phyloP scores from a whole-genome alignment of 2,797 vertebrate genomes.

The Kryptolebias ocellatus region DNA sequence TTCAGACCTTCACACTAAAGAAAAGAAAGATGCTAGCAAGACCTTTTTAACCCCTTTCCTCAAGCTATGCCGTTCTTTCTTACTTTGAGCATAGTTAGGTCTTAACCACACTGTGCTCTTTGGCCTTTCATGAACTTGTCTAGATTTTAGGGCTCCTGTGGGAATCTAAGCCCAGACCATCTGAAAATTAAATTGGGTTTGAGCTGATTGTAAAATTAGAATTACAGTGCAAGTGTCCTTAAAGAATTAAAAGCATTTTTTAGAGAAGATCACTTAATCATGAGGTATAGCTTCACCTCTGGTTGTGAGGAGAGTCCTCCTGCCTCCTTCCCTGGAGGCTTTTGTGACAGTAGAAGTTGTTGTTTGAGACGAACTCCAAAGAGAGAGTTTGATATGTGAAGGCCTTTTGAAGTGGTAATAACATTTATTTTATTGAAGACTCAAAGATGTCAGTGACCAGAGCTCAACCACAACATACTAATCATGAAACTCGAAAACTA shows the following conservation, averaged over 20 bases:
- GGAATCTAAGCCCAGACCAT: constrained; percentile 40
- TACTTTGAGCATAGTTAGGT: constrained; percentile 35
- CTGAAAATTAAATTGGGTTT: constrained; percentile 60
- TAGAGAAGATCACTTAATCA: constrained; percentile 36
- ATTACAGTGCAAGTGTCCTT: constrained; percentile 34
- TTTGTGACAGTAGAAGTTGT: constrained; percentile 42
- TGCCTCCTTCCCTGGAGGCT: constrained; percentile 26
- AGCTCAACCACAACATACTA: constrained; percentile 35
- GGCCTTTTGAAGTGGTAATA: constrained; percentile 48
- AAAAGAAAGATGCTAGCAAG: constrained; percentile 38
- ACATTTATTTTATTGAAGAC: constrained; percentile 35
- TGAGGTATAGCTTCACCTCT: constrained; percentile 31
- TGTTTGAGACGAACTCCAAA: constrained; percentile 49
- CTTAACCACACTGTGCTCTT: constrained; percentile 35
- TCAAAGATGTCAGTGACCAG: constrained; percentile 49
- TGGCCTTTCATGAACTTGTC: constrained; percentile 40
- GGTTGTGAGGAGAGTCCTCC: constrained; percentile 38
- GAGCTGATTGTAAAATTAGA: constrained; percentile 44
- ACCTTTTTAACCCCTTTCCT: constrained; percentile 34
- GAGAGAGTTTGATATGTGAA: constrained; percentile 37
- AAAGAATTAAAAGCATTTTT: constrained; percentile 57
- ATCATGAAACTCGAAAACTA: constrained; percentile 52
- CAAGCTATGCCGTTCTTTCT: neutral
- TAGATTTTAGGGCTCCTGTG: constrained; percentile 41
- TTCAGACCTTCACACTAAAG: constrained; percentile 55